Base-by-base conservation (phyloP, 2,888 invertebrate genomes). In the Pseudococcus longispinus region DNA sequence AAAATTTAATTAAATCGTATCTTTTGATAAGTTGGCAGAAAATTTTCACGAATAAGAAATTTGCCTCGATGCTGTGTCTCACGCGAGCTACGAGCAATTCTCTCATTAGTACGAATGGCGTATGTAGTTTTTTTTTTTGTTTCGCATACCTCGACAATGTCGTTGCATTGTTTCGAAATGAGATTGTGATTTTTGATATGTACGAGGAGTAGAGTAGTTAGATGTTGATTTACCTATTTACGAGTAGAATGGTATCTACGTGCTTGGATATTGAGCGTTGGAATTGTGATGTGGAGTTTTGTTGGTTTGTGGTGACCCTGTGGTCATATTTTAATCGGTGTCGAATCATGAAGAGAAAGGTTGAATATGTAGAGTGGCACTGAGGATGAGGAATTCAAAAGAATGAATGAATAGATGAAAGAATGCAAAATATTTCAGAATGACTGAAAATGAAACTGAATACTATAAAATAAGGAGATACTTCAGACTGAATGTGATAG, bases 1-100 rank as follows among this genome's bases (percentile, higher is more conserved):
- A 13, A 60, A 60, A 60, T 60, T 74, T 74, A 74, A 74, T 74
- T 74, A 74, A 74, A 74, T 74, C 32, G 32, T 29, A 32, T 37
- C n/a, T 32, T 74, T 74, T 74, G 74, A 74, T 74, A 74, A 74
- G 74, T 74, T 37, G 74, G 74, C 74, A 74, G 74, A 74, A 74
- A 74, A 74, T 74, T 74, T 74, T 74, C 74, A 15, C 32, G 32
- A 18, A 9, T 74, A 32, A 60, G 74, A 32, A 74, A 32, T 74
- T 20, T 32, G 15, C 74, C 32, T 15, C 5, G 18, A 55, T 46
- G 46, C 9, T 65, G 60, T 4, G 20, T 65, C 3, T 9, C 20
- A 26, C 20, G 60, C 20, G 70, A 70, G 13, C 13, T 46, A 15
- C 44, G 9, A 46, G 44, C 11, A 13, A 51, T 51, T n/a, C 51